Conservation (phyloP, 2,888 invertebrate genomes). For the Sinohyriopsis cumingii region DNA sequence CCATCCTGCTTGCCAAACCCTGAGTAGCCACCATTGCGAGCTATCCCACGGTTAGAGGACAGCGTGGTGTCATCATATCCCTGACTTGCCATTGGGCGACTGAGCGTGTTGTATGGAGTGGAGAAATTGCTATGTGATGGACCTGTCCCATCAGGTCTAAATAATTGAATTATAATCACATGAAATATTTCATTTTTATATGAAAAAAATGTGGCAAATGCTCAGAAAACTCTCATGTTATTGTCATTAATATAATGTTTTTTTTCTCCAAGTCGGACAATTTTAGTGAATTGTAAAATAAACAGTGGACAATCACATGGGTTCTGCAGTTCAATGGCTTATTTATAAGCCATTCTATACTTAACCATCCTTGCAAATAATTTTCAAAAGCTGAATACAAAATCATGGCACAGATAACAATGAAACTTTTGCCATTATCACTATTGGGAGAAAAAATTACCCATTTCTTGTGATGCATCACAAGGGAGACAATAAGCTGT, state of each 20-base stretch:
- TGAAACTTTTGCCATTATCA: neutral
- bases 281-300: too few species aligned
- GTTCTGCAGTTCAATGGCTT: too few species aligned
- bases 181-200: too few species aligned
- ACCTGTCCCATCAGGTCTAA: conserved; percentile 12
- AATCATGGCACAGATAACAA: neutral
- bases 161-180: neutral
- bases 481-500: too few species aligned
- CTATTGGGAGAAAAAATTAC: too few species aligned
- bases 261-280: too few species aligned
- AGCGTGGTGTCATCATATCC: conserved; percentile 65
- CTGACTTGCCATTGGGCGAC: conserved; percentile 58
- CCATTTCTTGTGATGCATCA: too few species aligned
- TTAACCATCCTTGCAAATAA: neutral
- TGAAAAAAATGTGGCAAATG: too few species aligned
- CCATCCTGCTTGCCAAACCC: conserved; percentile 20
- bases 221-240: too few species aligned
- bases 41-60: conserved; percentile 43
- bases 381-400: neutral
- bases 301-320: too few species aligned
- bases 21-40: conserved; percentile 5
- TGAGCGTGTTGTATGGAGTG: conserved; percentile 62
- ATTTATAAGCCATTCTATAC: neutral
- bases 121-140: conserved; percentile 41
- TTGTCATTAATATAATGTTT: too few species aligned